These are phyloP conservation scores for Chondrosia reniformis DNA, from an alignment of 37 sponge, comb jelly and placozoan genomes.

Conservation along the genomic window DNA sequence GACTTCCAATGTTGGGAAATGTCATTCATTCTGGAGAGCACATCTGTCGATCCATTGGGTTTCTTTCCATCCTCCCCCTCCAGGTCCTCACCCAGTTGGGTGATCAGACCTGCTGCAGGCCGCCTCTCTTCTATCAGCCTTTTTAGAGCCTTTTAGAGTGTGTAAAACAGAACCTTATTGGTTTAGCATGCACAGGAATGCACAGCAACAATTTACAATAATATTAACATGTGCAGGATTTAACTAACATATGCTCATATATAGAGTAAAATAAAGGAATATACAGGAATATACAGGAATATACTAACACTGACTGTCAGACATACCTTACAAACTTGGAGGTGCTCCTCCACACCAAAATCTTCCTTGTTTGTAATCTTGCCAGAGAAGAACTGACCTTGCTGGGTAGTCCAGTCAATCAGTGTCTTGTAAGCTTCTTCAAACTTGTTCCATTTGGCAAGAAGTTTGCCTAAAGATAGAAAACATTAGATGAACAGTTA, in stretches of 20 bases:
- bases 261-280: too few relatives aligned
- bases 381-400: conserved; percentile 47
- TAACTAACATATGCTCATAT: neutral
- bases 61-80: conserved; percentile 45
- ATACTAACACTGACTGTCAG: neutral
- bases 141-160: neutral
- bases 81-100: conserved; percentile 48
- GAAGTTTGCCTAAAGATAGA: neutral
- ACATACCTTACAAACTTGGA: conserved; percentile 54
- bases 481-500: too few relatives aligned
- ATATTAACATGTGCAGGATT: neutral
- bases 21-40: conserved; percentile 56
- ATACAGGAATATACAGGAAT: too few relatives aligned
- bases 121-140: neutral
- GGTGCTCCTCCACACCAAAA: conserved; percentile 62
- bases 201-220: neutral
- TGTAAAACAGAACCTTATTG: too few relatives aligned
- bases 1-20: conserved; percentile 61
- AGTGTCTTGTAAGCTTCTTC: conserved; percentile 47
- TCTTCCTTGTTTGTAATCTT: conserved; percentile 56
- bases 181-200: neutral
- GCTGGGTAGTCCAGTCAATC: conserved; percentile 54
- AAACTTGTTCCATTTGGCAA: conserved; percentile 42
- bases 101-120: conserved; percentile 5
- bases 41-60: conserved; percentile 73